These are phyloP conservation scores for Rhagophthalmus giganteus DNA, from an alignment of 2,888 invertebrate species.

Conservation along the genomic window DNA sequence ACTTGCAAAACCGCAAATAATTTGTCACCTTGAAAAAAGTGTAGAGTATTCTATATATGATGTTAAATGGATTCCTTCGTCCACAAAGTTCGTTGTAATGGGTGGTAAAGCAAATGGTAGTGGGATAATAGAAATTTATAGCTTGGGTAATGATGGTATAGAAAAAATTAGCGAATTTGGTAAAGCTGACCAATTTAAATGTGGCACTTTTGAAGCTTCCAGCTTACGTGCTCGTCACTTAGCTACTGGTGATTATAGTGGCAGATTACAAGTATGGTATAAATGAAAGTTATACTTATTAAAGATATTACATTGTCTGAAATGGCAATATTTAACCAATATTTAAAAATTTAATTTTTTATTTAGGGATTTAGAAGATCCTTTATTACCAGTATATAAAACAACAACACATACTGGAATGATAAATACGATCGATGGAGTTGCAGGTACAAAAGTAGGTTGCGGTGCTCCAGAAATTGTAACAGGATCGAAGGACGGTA, in stretches of 20 bases:
- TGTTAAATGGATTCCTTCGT: conserved; percentile 94
- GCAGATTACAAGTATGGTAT: conserved; percentile 82
- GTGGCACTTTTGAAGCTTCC: conserved; percentile 91
- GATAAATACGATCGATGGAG: conserved; percentile 89
- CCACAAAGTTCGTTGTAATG: conserved; percentile 87
- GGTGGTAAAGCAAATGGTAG: conserved; percentile 85
- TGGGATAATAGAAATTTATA: conserved; percentile 82
- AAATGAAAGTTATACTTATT: conserved; percentile 34
- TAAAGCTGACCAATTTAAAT: conserved; percentile 85
- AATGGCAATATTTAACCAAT: conserved; percentile 4
- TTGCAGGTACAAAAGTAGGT: conserved; percentile 77
- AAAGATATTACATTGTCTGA: background rate
- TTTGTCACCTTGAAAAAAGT: conserved; percentile 81
- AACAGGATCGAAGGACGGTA: conserved; percentile 91
- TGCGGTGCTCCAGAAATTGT: conserved; percentile 95
- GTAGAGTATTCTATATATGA: conserved; percentile 87
- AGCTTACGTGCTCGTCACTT: conserved; percentile 77
- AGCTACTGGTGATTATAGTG: conserved; percentile 90
- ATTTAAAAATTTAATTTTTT: background rate
- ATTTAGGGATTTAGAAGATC: conserved; percentile 77
- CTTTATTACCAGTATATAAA: conserved; percentile 73
- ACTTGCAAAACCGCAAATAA: conserved; percentile 86
- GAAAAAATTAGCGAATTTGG: conserved; percentile 73
- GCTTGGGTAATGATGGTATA: conserved; percentile 74
- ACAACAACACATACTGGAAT: conserved; percentile 80